These are phyloP conservation scores for Drosophila bifasciata DNA, from an alignment of 1,140 invertebrate species.

Conservation along the genomic window DNA sequence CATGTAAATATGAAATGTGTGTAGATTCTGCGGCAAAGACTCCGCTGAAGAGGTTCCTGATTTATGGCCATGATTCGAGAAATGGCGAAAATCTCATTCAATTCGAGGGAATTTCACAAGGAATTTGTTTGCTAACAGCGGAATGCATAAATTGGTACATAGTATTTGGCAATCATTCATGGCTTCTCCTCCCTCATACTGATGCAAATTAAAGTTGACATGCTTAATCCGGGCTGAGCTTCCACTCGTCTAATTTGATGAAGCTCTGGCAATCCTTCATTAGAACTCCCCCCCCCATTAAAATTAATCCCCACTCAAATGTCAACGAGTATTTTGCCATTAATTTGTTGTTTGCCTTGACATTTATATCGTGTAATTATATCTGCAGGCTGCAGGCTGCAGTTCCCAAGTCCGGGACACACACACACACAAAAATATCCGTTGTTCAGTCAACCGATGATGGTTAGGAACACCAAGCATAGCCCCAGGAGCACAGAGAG, in stretches of 20 bases:
- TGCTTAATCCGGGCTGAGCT: not conserved
- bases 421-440: constrained; percentile 9
- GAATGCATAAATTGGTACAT: not conserved
- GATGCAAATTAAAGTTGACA: not conserved
- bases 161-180: not conserved
- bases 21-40: not conserved
- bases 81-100: constrained; percentile 27
- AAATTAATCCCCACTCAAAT: constrained; percentile 38
- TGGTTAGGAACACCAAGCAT: too few species aligned
- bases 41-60: constrained; percentile 25
- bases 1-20: constrained; percentile 49
- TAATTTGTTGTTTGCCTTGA: constrained; percentile 24
- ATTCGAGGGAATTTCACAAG: constrained; percentile 30
- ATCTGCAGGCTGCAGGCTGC: constrained; percentile 51
- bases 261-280: constrained; percentile 1
- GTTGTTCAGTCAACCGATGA: constrained; percentile 27
- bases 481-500: not conserved
- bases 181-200: not conserved
- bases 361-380: constrained; percentile 53
- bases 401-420: constrained; percentile 9
- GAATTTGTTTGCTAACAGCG: not conserved
- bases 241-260: constrained; percentile 18
- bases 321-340: constrained; percentile 12
- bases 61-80: constrained; percentile 41
- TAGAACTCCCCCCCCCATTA: constrained; percentile 10